Conservation (phyloP, 2,797 vertebrate species). For the Lates japonicus region DNA sequence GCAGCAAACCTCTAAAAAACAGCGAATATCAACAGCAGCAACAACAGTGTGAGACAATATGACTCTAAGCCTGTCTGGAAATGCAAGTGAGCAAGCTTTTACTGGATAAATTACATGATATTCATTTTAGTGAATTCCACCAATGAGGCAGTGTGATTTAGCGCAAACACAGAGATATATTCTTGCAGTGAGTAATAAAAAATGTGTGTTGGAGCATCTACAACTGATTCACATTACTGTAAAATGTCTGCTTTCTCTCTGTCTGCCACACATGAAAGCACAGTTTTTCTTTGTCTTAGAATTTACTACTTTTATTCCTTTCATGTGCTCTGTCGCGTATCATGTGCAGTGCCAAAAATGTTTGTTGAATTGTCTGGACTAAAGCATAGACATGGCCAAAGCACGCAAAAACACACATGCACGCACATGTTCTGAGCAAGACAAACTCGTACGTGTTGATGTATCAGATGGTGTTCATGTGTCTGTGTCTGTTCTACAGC, state of each 20-base stretch:
- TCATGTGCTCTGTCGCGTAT: not conserved
- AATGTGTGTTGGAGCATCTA: not conserved
- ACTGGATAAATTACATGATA: not conserved
- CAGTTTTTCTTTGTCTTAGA: not conserved
- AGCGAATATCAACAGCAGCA: conserved; percentile 16
- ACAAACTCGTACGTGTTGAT: not conserved
- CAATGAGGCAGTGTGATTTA: not conserved
- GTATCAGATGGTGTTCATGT: conserved; percentile 8
- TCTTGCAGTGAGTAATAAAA: conserved; percentile 1
- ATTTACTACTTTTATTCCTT: not conserved
- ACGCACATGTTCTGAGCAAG: not conserved
- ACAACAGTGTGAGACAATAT: not conserved
- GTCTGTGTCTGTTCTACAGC: not conserved
- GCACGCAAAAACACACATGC: not conserved
- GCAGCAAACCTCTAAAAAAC: conserved; percentile 3
- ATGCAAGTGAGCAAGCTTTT: not conserved
- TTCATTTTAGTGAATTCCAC: not conserved
- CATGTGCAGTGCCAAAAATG: not conserved
- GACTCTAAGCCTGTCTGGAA: conserved; percentile 1
- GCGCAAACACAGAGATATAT: not conserved
- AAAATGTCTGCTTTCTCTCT: conserved; percentile 9
- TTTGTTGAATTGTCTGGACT: not conserved
- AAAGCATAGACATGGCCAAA: not conserved
- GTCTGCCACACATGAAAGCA: not conserved
- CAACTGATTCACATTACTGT: not conserved